phyloP scores from a whole-genome alignment of 2,888 invertebrate species.

The Lottia scabra region DNA sequence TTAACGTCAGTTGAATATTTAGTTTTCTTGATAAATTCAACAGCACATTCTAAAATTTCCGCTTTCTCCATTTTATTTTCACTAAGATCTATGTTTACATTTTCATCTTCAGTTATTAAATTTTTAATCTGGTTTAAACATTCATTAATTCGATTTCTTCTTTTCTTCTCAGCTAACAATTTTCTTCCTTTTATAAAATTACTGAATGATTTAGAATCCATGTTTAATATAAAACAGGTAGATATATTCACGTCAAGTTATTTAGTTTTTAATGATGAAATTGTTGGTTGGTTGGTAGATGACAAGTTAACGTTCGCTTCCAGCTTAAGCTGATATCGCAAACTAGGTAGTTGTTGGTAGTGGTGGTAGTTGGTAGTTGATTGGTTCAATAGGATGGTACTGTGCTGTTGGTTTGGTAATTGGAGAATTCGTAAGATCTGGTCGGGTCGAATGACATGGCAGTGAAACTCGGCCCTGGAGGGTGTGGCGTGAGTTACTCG shows the following conservation, averaged over 20 bases:
- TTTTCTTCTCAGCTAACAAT: slow-evolving; percentile 1
- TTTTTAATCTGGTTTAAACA: not conserved
- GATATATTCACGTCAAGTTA: not conserved
- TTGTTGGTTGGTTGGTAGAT: no score
- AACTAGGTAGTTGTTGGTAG: no score
- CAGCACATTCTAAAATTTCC: not conserved
- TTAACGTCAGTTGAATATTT: not conserved
- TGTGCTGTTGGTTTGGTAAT: no score
- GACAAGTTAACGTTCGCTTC: no score
- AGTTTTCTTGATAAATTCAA: not conserved
- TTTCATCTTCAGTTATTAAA: not conserved
- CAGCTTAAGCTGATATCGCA: no score
- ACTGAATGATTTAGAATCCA: not conserved
- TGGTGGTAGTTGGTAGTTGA: no score
- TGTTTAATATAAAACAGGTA: not conserved
- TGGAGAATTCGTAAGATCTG: no score
- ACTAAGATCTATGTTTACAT: not conserved
- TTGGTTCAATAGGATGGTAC: no score
- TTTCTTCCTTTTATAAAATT: not conserved
- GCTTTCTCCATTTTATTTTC: not conserved
- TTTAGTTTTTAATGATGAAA: not conserved
- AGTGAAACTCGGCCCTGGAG: no score
- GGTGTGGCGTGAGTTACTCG: no score
- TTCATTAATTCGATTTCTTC: not conserved
- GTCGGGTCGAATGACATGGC: no score